Evolutionary conservation across 1,140 invertebrate genomes (phyloP).

Genomic region (Scylla paramamosain): DNA sequence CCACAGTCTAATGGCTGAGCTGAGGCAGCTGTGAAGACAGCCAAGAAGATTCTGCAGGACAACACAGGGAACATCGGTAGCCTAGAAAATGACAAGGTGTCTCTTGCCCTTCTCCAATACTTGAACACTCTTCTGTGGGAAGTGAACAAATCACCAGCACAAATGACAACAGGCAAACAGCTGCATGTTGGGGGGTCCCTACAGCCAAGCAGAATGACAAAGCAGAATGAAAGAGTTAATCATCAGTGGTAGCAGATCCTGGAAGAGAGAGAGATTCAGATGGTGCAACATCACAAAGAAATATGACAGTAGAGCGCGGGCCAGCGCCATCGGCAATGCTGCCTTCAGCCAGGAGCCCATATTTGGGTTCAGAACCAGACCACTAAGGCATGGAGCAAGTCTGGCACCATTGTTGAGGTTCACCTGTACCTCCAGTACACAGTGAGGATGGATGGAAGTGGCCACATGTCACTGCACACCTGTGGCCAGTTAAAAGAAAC

Average conservation of each 20-base stretch:
- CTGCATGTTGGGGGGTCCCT: background rate
- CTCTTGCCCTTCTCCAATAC: background rate
- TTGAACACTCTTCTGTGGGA: background rate
- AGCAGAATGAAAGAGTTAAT: too few relatives aligned
- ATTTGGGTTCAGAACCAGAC: slow-evolving; percentile 41
- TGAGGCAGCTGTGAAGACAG: background rate
- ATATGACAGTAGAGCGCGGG: background rate
- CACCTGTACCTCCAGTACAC: background rate
- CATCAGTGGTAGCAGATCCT: too few relatives aligned
- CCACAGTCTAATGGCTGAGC: too few relatives aligned
- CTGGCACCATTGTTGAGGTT: background rate
- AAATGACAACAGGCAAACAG: background rate
- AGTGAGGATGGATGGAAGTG: background rate
- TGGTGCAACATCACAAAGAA: background rate
- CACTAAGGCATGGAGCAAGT: slow-evolving; percentile 42
- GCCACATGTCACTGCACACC: background rate
- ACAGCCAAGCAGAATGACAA: too few relatives aligned
- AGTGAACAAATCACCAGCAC: background rate
- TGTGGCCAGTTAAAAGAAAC: background rate
- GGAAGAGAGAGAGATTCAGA: too few relatives aligned
- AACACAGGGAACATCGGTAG: background rate
- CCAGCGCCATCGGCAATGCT: background rate
- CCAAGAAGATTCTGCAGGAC: slow-evolving; percentile 13
- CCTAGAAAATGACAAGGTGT: background rate
- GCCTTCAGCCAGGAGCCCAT: slow-evolving; percentile 24